These are phyloP conservation scores for Valencia hispanica DNA, from an alignment of 2,797 vertebrate genomes.

Conservation along the genomic window DNA sequence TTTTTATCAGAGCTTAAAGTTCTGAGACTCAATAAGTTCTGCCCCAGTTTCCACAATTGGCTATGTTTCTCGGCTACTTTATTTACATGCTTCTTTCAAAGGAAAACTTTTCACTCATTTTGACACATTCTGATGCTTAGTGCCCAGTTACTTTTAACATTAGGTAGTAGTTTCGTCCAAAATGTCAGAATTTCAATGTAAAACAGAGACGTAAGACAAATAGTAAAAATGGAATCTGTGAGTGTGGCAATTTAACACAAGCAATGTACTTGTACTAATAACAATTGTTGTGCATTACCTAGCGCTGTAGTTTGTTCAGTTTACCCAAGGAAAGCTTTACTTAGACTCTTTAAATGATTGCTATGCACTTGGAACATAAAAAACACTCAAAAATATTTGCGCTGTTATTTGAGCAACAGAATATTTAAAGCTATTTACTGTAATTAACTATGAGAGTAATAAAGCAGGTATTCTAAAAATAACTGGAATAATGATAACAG, in stretches of 20 bases:
- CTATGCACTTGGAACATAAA: not conserved
- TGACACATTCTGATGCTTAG: constrained; percentile 47
- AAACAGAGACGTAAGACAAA: not conserved
- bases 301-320: constrained; percentile 2
- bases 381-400: not conserved
- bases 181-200: constrained; percentile 39
- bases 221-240: constrained; percentile 36
- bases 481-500: not conserved
- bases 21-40: constrained; percentile 55
- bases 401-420: not conserved
- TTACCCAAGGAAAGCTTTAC: not conserved
- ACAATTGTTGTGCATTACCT: constrained; percentile 5
- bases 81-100: constrained; percentile 37
- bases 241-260: constrained; percentile 32
- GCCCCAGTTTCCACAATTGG: constrained; percentile 67
- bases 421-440: not conserved
- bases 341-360: not conserved
- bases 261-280: constrained; percentile 15
- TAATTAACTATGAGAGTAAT: not conserved
- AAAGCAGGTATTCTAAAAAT: not conserved
- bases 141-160: constrained; percentile 17
- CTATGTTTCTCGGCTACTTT: constrained; percentile 43
- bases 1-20: constrained; percentile 59
- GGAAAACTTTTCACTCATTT: constrained; percentile 23
- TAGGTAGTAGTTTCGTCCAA: constrained; percentile 40